Percentiles rank a stretch among this genome's conserved stretches.
Evolutionary conservation across 1,140 invertebrate species (phyloP).

Genomic region (Ceratina calcarata): DNA sequence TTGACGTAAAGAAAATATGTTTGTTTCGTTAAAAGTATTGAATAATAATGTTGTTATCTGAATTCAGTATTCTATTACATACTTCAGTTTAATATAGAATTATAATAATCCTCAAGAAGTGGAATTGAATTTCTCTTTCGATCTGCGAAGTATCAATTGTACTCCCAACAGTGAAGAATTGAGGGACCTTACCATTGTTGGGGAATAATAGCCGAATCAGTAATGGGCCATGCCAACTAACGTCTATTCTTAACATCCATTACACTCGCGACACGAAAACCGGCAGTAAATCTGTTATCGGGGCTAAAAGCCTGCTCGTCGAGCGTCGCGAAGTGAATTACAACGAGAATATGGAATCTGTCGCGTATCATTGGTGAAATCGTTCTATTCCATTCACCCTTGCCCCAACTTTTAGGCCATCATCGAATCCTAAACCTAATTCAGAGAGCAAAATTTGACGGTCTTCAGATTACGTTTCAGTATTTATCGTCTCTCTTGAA

Average conservation of each 20-base stretch:
- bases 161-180: background rate
- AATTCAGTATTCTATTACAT: no score
- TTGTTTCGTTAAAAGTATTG: no score
- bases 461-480: no score
- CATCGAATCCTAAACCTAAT: no score
- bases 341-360: slow-evolving; percentile 40
- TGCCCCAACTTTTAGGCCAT: no score
- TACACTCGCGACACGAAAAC: slow-evolving; percentile 21
- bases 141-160: background rate
- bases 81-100: no score
- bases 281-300: slow-evolving; percentile 42
- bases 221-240: slow-evolving; percentile 28
- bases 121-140: background rate
- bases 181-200: background rate
- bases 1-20: no score
- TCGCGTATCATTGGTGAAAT: slow-evolving; percentile 28
- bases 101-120: no score
- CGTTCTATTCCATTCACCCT: background rate
- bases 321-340: slow-evolving; percentile 44
- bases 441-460: no score
- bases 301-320: slow-evolving; percentile 37
- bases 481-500: no score
- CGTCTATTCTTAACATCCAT: slow-evolving; percentile 49
- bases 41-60: no score
- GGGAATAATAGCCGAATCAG: slow-evolving; percentile 35